Percentiles rank a stretch among this genome's conserved stretches.
Conservation (phyloP, 2,888 invertebrate species). For the Tortrix viridana region DNA sequence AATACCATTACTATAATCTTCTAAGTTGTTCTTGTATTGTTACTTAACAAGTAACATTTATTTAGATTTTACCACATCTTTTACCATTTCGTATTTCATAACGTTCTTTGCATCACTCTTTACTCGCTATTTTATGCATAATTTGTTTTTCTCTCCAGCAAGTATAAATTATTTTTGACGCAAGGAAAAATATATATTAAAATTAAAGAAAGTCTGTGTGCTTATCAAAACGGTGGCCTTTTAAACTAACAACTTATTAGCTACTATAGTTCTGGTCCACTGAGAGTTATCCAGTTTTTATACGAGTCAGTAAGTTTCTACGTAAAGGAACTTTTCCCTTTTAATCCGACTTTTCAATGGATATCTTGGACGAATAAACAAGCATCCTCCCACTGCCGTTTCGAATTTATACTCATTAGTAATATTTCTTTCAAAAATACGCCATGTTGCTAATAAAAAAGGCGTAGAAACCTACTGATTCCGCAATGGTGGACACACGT, state of each 20-base stretch:
- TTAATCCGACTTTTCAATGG: constrained; percentile 53
- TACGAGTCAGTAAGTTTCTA: constrained; percentile 49
- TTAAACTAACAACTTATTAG: constrained; percentile 70
- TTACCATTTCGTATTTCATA: no score
- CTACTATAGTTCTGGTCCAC: constrained; percentile 64
- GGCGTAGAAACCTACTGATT: no score
- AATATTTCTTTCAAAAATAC: background rate
- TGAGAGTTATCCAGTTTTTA: constrained; percentile 63
- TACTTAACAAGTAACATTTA: no score
- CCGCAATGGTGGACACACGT: no score
- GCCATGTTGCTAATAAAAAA: background rate
- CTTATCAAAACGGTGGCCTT: constrained; percentile 75
- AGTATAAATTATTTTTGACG: background rate
- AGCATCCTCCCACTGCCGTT: constrained; percentile 2
- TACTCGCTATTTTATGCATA: no score
- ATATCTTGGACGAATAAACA: constrained; percentile 43
- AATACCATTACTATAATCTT: no score
- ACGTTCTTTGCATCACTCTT: no score
- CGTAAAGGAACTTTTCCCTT: constrained; percentile 56
- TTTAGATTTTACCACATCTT: no score
- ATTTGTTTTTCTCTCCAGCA: background rate
- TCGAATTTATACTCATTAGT: constrained; percentile 14
- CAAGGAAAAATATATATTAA: constrained; percentile 44
- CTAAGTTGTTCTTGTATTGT: no score
- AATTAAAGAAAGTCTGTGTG: constrained; percentile 64